These are phyloP conservation scores for Cheilosia pagana DNA, from an alignment of 2,888 invertebrate species.

Conservation along the genomic window DNA sequence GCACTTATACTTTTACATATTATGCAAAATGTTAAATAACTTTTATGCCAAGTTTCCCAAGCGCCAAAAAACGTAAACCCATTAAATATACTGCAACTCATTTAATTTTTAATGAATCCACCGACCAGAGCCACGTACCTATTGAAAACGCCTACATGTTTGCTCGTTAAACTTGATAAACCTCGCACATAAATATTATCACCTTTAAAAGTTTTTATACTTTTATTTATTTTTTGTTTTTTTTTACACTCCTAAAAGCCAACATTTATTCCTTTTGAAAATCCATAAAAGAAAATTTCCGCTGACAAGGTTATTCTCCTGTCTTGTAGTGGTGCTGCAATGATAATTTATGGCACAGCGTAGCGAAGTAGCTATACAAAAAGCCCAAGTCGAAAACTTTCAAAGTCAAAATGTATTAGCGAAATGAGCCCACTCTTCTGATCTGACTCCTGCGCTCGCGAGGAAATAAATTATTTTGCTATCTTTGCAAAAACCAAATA, in stretches of 20 bases:
- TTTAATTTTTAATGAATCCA: conserved; percentile 1
- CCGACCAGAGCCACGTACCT: not conserved
- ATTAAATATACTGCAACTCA: conserved; percentile 3
- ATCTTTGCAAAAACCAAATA: conserved; percentile 50
- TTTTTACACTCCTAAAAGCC: conserved; percentile 6
- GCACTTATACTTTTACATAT: too few relatives aligned
- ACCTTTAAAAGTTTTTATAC: conserved; percentile 12
- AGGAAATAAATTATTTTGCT: conserved; percentile 64
- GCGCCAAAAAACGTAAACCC: not conserved
- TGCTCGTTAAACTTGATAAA: conserved; percentile 3
- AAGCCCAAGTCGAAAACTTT: conserved; percentile 16
- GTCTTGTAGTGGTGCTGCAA: conserved; percentile 15
- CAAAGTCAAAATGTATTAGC: conserved; percentile 48
- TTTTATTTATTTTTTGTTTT: not conserved
- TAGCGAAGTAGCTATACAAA: not conserved
- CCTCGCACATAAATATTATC: conserved; percentile 3
- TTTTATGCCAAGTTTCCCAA: too few relatives aligned
- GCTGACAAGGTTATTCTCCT: conserved; percentile 49
- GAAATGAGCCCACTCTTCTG: conserved; percentile 43
- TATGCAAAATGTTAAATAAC: too few relatives aligned
- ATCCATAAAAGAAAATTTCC: conserved; percentile 34
- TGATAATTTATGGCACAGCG: conserved; percentile 34
- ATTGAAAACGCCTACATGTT: not conserved
- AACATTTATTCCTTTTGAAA: conserved; percentile 24
- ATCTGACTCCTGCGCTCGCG: not conserved